phyloP scores from a whole-genome alignment of 2,113 vertebrate species.

The Oxygymnocypris stewartii region DNA sequence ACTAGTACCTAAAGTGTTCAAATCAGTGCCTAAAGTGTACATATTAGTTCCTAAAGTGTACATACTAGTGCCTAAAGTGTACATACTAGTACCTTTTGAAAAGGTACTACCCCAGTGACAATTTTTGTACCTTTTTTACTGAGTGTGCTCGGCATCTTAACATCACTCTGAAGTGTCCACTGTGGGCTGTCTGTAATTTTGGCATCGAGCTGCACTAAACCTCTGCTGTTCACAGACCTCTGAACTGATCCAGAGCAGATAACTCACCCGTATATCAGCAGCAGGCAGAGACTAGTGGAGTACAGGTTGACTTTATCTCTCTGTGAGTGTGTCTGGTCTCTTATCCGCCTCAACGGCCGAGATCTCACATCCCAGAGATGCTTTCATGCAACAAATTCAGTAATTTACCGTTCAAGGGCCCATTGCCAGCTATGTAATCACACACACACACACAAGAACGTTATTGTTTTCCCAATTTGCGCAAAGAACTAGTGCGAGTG shows the following conservation, averaged over 20 bases:
- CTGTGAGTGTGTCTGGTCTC: conserved; percentile 14
- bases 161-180: not conserved
- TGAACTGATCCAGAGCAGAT: conserved; percentile 45
- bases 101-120: no score
- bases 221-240: conserved; percentile 22
- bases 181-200: not conserved
- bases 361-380: conserved; percentile 27
- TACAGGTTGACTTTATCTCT: conserved; percentile 28
- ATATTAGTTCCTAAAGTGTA: no score
- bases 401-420: not conserved
- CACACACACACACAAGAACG: not conserved
- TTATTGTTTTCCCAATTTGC: not conserved
- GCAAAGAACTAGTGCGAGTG: not conserved
- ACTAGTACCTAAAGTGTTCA: no score
- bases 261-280: conserved; percentile 37
- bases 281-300: conserved; percentile 12
- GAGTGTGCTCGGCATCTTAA: not conserved
- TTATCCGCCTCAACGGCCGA: conserved; percentile 10
- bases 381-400: conserved; percentile 20
- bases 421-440: not conserved
- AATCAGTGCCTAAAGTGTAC: not conserved
- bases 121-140: no score
- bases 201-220: not conserved
- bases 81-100: not conserved
- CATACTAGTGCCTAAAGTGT: no score